Conservation (phyloP, 2,888 invertebrate genomes). For the Pammene aurita region DNA sequence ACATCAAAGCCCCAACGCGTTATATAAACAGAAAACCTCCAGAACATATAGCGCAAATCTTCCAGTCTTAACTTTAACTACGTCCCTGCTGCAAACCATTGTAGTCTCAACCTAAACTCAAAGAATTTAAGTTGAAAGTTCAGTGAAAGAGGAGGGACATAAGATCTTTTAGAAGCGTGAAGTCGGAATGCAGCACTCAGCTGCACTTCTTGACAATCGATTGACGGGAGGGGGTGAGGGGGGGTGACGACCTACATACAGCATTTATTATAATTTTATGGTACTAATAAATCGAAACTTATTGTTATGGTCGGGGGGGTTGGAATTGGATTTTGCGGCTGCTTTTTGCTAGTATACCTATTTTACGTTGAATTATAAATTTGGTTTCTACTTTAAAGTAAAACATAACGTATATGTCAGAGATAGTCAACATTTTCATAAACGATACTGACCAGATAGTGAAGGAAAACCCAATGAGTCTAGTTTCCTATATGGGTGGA, state of each 20-base stretch:
- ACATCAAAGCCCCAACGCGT: conserved; percentile 13
- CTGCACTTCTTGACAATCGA: conserved; percentile 83
- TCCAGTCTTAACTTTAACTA: conserved; percentile 6
- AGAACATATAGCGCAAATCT: conserved; percentile 47
- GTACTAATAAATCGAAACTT: conserved; percentile 62
- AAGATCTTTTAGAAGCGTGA: conserved; percentile 9
- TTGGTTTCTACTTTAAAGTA: too few species aligned
- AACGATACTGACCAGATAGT: too few species aligned
- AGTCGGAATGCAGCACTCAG: conserved; percentile 47
- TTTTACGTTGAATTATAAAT: background rate
- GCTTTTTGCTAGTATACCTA: background rate
- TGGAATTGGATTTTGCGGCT: conserved; percentile 20
- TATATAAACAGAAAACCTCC: conserved; percentile 25
- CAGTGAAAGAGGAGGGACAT: background rate
- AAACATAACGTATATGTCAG: background rate
- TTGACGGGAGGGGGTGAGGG: conserved; percentile 64
- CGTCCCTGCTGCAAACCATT: background rate
- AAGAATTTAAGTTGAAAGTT: background rate
- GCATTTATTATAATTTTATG: conserved; percentile 84
- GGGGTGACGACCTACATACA: conserved; percentile 71
- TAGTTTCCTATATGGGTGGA: too few species aligned
- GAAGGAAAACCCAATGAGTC: too few species aligned
- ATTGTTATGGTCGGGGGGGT: conserved; percentile 29
- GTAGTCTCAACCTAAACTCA: background rate
- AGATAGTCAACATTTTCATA: background rate